These are phyloP conservation scores for Schizothorax lantsangensis DNA, from an alignment of 2,797 vertebrate species.

Conservation along the genomic window DNA sequence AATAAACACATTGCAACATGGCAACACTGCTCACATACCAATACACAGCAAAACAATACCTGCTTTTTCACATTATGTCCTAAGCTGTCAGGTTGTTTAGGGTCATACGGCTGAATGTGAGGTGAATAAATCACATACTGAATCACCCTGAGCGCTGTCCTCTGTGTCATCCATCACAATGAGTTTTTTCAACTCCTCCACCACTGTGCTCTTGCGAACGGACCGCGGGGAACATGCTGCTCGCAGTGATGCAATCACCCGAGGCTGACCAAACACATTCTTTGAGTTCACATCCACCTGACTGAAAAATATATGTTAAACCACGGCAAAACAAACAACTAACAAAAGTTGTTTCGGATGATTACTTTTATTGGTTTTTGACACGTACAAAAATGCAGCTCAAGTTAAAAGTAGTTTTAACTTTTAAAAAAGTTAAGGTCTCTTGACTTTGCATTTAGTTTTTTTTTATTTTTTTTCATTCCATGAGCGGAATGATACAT, in stretches of 20 bases:
- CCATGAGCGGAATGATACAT: background rate
- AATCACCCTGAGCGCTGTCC: constrained; percentile 14
- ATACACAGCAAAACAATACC: background rate
- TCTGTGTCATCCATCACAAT: constrained; percentile 76
- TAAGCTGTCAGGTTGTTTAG: constrained; percentile 1
- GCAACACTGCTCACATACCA: constrained; percentile 11
- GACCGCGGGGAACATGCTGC: constrained; percentile 76
- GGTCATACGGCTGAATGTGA: background rate
- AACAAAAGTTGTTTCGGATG: background rate
- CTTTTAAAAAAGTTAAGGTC: background rate
- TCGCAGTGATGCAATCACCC: constrained; percentile 77
- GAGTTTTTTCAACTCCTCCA: constrained; percentile 81
- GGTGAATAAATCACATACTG: constrained; percentile 40
- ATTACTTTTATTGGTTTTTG: background rate
- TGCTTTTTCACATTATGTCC: constrained; percentile 30
- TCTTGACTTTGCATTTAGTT: background rate
- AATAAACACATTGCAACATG: constrained; percentile 6
- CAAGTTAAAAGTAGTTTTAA: background rate
- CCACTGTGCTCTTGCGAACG: constrained; percentile 76
- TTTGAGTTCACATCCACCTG: constrained; percentile 66
- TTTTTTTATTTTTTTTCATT: background rate
- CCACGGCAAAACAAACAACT: background rate
- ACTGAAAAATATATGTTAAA: constrained; percentile 45
- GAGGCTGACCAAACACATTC: constrained; percentile 81
- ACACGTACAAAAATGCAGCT: background rate